phyloP scores from a whole-genome alignment of 1,140 invertebrate species.

The Medauroidea extradentata region DNA sequence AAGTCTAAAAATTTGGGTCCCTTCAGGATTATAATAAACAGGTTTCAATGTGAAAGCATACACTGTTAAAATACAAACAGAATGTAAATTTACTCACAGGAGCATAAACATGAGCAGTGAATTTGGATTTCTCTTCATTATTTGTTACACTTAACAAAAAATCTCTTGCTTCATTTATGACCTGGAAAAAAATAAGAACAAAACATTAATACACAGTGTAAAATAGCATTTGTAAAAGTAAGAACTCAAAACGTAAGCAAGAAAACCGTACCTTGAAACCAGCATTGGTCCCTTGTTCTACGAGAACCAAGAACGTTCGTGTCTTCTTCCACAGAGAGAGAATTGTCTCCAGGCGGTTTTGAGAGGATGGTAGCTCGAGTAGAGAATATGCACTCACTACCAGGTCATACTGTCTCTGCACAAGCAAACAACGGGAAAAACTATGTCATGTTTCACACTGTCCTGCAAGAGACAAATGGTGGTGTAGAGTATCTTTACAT shows the following conservation, averaged over 20 bases:
- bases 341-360: conserved; percentile 63
- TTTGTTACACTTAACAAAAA: conserved; percentile 50
- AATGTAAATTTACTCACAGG: conserved; percentile 54
- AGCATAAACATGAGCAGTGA: conserved; percentile 58
- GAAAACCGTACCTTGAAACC: conserved; percentile 60
- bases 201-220: conserved; percentile 15
- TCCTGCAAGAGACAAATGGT: too few relatives aligned
- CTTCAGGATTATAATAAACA: too few relatives aligned
- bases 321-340: conserved; percentile 84
- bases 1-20: too few relatives aligned
- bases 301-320: conserved; percentile 71
- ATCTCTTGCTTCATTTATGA: conserved; percentile 69
- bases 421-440: conserved; percentile 30
- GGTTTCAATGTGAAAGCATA: too few relatives aligned
- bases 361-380: conserved; percentile 67
- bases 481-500: too few relatives aligned
- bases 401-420: conserved; percentile 70
- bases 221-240: background rate
- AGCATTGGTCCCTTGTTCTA: conserved; percentile 77
- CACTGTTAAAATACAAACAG: conserved; percentile 17
- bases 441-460: too few relatives aligned
- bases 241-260: conserved; percentile 10
- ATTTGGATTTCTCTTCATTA: conserved; percentile 36
- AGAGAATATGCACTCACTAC: conserved; percentile 77
- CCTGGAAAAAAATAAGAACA: conserved; percentile 37